Percentiles rank a stretch among this genome's conserved stretches.
phyloP scores from a whole-genome alignment of 1,140 invertebrate species.

The Trichonephila inaurata region DNA sequence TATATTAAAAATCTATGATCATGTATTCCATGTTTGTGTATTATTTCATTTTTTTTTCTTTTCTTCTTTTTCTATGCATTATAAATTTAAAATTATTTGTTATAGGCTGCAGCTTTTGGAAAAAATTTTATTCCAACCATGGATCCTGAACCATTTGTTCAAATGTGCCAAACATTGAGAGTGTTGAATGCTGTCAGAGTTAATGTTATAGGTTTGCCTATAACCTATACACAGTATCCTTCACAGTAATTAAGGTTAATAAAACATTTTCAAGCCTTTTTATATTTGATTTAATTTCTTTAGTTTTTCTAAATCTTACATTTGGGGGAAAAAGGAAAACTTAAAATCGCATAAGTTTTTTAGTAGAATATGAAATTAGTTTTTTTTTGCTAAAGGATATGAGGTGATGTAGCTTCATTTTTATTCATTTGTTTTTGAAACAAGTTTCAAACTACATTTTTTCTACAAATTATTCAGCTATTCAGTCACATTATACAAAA shows the following conservation, averaged over 20 bases:
- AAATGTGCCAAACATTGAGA: constrained; percentile 92
- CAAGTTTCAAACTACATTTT: too few species aligned
- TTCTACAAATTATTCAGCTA: too few species aligned
- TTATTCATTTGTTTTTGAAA: too few species aligned
- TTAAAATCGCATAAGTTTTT: too few species aligned
- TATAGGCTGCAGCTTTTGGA: constrained; percentile 93
- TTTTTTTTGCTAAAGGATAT: too few species aligned
- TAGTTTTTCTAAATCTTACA: not conserved
- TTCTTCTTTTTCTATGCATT: too few species aligned
- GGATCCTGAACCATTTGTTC: constrained; percentile 91
- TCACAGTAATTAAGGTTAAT: constrained; percentile 79
- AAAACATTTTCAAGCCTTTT: not conserved
- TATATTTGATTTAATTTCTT: not conserved
- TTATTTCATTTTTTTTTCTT: too few species aligned
- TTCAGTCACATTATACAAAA: too few species aligned
- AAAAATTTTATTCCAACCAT: constrained; percentile 93
- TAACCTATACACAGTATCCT: constrained; percentile 95
- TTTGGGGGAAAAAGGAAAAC: not conserved
- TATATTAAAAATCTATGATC: too few species aligned
- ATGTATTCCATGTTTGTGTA: too few species aligned
- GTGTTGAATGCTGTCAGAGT: constrained; percentile 95
- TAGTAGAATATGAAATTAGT: too few species aligned
- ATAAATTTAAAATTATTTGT: constrained; percentile 76
- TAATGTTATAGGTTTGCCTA: constrained; percentile 92
- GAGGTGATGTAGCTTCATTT: too few species aligned